These are phyloP conservation scores for Drosophila pseudotakahashii DNA, from an alignment of 2,888 invertebrate species.

Conservation along the genomic window DNA sequence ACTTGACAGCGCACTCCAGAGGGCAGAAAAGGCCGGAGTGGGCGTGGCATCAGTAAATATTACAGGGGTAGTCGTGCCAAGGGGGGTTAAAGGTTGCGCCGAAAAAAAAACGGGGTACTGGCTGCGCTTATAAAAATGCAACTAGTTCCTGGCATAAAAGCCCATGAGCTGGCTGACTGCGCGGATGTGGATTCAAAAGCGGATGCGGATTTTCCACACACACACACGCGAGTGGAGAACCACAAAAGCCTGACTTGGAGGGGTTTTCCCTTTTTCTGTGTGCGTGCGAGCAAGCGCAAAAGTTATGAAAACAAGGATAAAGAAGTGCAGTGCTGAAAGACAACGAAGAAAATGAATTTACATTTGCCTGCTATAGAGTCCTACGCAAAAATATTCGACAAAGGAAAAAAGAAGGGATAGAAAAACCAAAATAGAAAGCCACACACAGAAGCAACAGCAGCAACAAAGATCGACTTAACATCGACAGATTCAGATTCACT, in stretches of 20 bases:
- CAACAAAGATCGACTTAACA: slow-evolving; percentile 33
- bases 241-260: slow-evolving; percentile 29
- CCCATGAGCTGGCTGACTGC: slow-evolving; percentile 44
- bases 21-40: slow-evolving; percentile 13
- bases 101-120: slow-evolving; percentile 21
- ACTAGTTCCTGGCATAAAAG: slow-evolving; percentile 63
- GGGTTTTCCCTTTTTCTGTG: slow-evolving; percentile 8
- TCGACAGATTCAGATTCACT: slow-evolving; percentile 15
- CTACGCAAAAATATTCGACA: slow-evolving; percentile 41
- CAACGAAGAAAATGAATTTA: slow-evolving; percentile 46
- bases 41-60: slow-evolving; percentile 68
- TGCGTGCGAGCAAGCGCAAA: slow-evolving; percentile 47
- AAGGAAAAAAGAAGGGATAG: slow-evolving; percentile 3
- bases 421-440: not conserved
- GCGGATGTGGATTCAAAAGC: slow-evolving; percentile 46
- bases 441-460: slow-evolving; percentile 2
- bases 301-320: slow-evolving; percentile 60
- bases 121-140: slow-evolving; percentile 73
- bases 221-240: slow-evolving; percentile 9
- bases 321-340: slow-evolving; percentile 21
- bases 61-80: slow-evolving; percentile 47
- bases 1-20: slow-evolving; percentile 70
- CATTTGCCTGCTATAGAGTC: slow-evolving; percentile 15
- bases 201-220: slow-evolving; percentile 38
- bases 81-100: slow-evolving; percentile 23